These are phyloP conservation scores for Meganola albula DNA, from an alignment of 2,888 invertebrate species.

Conservation along the genomic window DNA sequence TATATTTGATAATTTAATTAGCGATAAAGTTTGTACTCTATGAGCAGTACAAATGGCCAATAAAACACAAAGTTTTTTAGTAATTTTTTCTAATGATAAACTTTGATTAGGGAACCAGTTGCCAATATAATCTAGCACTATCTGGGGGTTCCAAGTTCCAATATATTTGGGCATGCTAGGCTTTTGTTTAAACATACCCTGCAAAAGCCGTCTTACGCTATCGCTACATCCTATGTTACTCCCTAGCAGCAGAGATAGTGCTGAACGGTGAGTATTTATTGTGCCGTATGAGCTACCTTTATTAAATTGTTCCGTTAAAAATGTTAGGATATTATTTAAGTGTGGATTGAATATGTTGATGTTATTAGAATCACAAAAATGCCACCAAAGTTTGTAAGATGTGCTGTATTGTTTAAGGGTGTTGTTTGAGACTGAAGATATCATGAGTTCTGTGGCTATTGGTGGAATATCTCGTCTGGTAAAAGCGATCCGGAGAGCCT, in stretches of 20 bases:
- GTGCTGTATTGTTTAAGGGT: not conserved
- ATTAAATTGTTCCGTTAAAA: not conserved
- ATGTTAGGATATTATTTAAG: not conserved
- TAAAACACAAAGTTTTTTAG: conserved; percentile 7
- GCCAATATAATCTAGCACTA: conserved; percentile 6
- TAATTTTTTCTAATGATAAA: conserved; percentile 5
- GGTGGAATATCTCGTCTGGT: not conserved
- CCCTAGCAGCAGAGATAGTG: conserved; percentile 1
- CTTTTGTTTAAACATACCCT: conserved; percentile 7
- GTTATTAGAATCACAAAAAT: not conserved
- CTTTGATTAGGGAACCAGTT: conserved; percentile 5
- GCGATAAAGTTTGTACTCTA: conserved; percentile 6
- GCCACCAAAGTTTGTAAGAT: not conserved
- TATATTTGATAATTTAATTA: conserved; percentile 2
- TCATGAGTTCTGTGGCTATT: not conserved
- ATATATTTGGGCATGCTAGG: conserved; percentile 10
- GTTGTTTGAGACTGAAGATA: not conserved
- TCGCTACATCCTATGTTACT: conserved; percentile 2
- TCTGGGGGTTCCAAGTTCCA: conserved; percentile 6
- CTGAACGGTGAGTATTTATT: conserved; percentile 1
- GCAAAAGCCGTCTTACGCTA: conserved; percentile 4
- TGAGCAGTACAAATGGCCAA: conserved; percentile 6
- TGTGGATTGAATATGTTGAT: not conserved
- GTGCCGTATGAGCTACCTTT: conserved; percentile 5
- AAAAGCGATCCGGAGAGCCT: not conserved